Conservation (phyloP, 2,797 vertebrate species). For the Clarias fuscus region DNA sequence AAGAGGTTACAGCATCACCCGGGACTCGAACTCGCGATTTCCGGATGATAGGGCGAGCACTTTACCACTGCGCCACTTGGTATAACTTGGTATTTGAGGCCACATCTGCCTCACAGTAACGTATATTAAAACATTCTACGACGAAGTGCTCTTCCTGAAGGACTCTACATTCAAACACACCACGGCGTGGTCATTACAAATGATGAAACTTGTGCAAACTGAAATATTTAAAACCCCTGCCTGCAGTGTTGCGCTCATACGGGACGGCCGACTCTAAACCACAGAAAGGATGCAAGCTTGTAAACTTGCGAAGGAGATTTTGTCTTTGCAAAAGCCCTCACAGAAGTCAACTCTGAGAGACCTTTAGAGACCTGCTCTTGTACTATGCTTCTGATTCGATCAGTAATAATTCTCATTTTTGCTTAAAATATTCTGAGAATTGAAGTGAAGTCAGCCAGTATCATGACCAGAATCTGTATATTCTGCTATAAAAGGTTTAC, state of each 20-base stretch:
- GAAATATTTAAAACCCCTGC: background rate
- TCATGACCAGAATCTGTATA: background rate
- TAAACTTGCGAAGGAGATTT: too few species aligned
- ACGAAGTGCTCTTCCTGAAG: background rate
- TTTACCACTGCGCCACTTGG: too few species aligned
- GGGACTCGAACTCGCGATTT: too few species aligned
- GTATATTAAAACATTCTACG: background rate
- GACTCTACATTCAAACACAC: background rate
- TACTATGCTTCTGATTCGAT: too few species aligned
- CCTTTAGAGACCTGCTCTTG: conserved; percentile 1
- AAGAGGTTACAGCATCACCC: too few species aligned
- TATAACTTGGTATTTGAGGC: too few species aligned
- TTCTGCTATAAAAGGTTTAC: background rate
- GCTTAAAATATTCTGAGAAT: background rate
- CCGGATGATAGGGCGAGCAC: too few species aligned
- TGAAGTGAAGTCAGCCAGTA: background rate
- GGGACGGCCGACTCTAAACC: background rate
- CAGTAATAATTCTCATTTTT: background rate
- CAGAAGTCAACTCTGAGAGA: background rate
- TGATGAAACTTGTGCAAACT: background rate
- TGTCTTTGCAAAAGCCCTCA: background rate
- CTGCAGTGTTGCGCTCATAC: background rate
- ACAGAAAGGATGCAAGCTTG: background rate
- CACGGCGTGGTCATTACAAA: background rate
- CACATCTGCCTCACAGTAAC: background rate